phyloP scores from a whole-genome alignment of 2,888 invertebrate genomes.

The Dysmachus trigonus region DNA sequence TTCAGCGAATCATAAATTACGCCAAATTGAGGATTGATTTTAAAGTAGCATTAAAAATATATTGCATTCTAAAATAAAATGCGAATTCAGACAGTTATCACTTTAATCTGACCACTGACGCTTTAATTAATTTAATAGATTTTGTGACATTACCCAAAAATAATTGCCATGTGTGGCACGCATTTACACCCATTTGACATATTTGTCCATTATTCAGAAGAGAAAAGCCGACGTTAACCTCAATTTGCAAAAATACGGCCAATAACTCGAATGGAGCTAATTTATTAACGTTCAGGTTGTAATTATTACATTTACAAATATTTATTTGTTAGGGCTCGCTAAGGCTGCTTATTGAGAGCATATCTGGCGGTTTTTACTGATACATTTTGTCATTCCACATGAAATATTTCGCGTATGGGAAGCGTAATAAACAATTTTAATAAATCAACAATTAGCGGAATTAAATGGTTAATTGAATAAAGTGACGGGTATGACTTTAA shows the following conservation, averaged over 20 bases:
- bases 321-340: background rate
- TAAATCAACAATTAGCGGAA: constrained; percentile 40
- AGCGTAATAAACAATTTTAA: constrained; percentile 25
- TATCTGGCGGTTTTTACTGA: background rate
- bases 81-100: background rate
- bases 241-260: background rate
- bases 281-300: background rate
- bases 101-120: background rate
- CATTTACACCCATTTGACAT: background rate
- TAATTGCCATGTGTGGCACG: background rate
- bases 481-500: constrained; percentile 1
- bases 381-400: background rate
- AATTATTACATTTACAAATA: constrained; percentile 30
- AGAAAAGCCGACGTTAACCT: background rate
- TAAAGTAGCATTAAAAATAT: background rate
- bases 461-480: constrained; percentile 35
- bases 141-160: background rate
- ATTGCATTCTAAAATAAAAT: background rate
- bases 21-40: background rate
- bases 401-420: background rate
- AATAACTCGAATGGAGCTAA: background rate
- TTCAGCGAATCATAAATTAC: background rate
- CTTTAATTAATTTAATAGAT: background rate
- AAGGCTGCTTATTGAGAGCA: constrained; percentile 4
- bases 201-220: background rate